Percentiles rank a stretch among this genome's conserved stretches.
These are phyloP conservation scores for Leptinotarsa defecta DNA, from an alignment of 1,140 invertebrate species.

Conservation along the genomic window DNA sequence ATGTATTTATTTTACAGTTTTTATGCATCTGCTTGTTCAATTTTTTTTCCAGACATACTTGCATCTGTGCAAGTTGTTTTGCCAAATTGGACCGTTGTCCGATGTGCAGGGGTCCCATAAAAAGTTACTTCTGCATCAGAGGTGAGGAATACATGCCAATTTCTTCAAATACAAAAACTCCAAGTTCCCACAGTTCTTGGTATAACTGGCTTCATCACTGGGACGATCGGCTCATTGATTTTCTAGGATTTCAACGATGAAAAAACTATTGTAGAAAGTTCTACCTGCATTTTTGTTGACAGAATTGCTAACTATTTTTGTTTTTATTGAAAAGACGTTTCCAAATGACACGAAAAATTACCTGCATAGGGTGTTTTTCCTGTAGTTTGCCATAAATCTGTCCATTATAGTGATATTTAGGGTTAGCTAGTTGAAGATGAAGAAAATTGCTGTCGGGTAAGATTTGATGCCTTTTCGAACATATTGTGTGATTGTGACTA, in stretches of 20 bases:
- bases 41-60: constrained; percentile 67
- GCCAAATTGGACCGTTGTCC: constrained; percentile 77
- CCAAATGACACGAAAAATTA: background rate
- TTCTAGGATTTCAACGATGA: constrained; percentile 63
- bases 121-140: constrained; percentile 78
- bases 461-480: too few relatives aligned
- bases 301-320: background rate
- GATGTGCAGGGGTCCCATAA: constrained; percentile 79
- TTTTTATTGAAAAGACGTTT: background rate
- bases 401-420: constrained; percentile 1
- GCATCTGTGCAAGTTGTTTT: constrained; percentile 79
- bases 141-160: constrained; percentile 73
- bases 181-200: constrained; percentile 39
- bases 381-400: constrained; percentile 7
- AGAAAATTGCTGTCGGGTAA: background rate
- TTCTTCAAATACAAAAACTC: constrained; percentile 52
- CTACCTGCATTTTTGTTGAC: too few relatives aligned
- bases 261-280: constrained; percentile 10
- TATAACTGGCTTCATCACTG: constrained; percentile 65
- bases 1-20: constrained; percentile 17
- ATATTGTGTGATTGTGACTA: too few relatives aligned
- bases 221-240: constrained; percentile 68
- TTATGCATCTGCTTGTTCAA: too few relatives aligned
- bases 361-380: background rate
- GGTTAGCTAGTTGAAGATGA: background rate